Evolutionary conservation across 2,888 invertebrate genomes (phyloP).

Genomic region (Lampropteryx suffumata): DNA sequence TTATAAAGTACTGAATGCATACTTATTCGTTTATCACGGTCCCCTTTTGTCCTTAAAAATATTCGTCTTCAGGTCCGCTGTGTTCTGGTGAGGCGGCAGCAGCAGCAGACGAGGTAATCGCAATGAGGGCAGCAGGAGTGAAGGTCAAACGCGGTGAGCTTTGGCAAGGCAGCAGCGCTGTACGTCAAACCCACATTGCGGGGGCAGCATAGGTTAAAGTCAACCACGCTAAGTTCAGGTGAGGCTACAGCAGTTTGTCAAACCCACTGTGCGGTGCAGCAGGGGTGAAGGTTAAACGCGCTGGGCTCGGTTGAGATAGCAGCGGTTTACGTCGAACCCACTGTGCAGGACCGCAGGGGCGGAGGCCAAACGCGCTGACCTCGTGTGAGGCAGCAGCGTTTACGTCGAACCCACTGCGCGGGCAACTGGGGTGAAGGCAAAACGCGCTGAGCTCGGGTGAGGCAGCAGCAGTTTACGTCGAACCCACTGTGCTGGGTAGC

Average conservation of each 20-base stretch:
- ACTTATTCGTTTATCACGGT: conserved; percentile 4
- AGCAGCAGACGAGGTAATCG: too few relatives aligned
- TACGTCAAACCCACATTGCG: conserved; percentile 1
- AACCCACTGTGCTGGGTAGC: conserved; percentile 5
- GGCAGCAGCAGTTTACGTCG: conserved; percentile 8
- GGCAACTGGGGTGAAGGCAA: conserved; percentile 4
- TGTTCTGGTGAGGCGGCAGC: not conserved
- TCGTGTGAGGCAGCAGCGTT: conserved; percentile 12
- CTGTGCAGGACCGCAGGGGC: conserved; percentile 5
- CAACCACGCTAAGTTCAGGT: conserved; percentile 11
- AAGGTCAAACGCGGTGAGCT: conserved; percentile 5
- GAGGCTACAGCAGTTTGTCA: conserved; percentile 10
- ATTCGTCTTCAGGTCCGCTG: too few relatives aligned
- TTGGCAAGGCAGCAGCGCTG: conserved; percentile 20
- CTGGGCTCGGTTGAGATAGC: conserved; percentile 24
- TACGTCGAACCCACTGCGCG: too few relatives aligned
- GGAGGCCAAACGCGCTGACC: conserved; percentile 8
- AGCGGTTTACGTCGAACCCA: conserved; percentile 11
- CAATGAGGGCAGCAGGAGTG: conserved; percentile 11
- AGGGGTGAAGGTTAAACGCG: conserved; percentile 3
- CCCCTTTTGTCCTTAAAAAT: too few relatives aligned
- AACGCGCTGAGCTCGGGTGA: conserved; percentile 10
- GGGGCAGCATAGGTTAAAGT: conserved; percentile 5
- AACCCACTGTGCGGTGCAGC: conserved; percentile 3
- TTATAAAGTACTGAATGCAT: conserved; percentile 1